Base-by-base conservation (phyloP, 2,888 invertebrate genomes). In the Xylota sylvarum region DNA sequence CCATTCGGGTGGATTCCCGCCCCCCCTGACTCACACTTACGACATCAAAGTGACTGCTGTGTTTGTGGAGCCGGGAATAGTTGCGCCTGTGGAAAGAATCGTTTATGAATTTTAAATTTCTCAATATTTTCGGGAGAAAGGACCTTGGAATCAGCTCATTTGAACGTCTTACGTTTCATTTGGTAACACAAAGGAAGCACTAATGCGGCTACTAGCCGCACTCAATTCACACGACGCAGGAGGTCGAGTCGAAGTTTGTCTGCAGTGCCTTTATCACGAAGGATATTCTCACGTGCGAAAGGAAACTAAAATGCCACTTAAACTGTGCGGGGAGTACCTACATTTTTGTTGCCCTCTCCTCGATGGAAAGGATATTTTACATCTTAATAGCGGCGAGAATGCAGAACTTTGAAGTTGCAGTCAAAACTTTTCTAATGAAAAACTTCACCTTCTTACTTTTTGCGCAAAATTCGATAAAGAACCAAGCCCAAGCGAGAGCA, bases 381-480 rank as follows among this genome's bases (percentile, higher is more conserved):
- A 77, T 72, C 58, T 81, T 72, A 82, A 82, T 72, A 37, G 72
- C 72, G 27, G 17, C 64, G 50, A 40, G 46, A 64, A 60, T 23
- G 19, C 27, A 64, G 60, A 81, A 48, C 43, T 19, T 65, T 76
- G 46, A 72, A 77, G 55, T 64, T 62, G 67, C 81, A 72, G 81
- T 86, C 77, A 81, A 81, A 86, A 86, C 65, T 86, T 81, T 81
- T 46, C 67, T 67, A 77, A 73, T 81, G 77, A 86, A 86, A 81
- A 86, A 81, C 65, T 86, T 86, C 56, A 77, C 58, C 60, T 72
- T 74, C 40, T 60, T 65, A 52, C 43, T 65, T 65, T 79, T 56
- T 62, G 76, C 48, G 43, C 46, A 70, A 79, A 23, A 79, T 72
- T 72, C 72, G 81, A 85, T 60, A 77, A 77, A 76, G 76, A 65